Base-by-base conservation (phyloP, 2,797 vertebrate genomes). In the Malacoraja senta region DNA sequence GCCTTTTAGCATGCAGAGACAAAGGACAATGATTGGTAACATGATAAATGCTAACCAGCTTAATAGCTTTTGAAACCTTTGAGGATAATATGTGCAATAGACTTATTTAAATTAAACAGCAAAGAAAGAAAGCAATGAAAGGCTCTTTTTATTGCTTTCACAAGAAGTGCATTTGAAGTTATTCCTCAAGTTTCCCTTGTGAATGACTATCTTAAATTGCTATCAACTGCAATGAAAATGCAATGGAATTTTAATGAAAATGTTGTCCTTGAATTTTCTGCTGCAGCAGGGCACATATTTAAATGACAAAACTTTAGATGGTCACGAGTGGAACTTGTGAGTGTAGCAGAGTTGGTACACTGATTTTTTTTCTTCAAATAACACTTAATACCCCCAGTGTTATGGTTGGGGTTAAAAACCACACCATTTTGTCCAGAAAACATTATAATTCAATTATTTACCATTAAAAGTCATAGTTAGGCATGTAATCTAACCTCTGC, bases 1-100 rank as follows among this genome's bases (percentile, higher is more conserved):
- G 71, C 44, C 88, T 91, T 91, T 72, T 91, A 91, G 68, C 32
- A 26, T 21, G 24, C 32, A 44, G 71, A 91, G 38, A 91, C 88
- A 91, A 44, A 91, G 71, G 65, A 72, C 35, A 74, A 0, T 72
- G 88, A 91, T 91, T 91, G 68, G 65, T 72, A 72, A 72, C 12
- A 91, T 72, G 68, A 74, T 71, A 44, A 74, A 91, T 74, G 24
- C 35, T 71, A 72, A 26, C 24, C 24, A 91, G 88, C 65, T 29
- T n/a, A 26, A 71, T 38, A 68, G 17, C 65, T 72, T 90, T 38
- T 71, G 63, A 91, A 68, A 91, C 68, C 4, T 17, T 10, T 63
- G 65, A 63, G 17, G 63, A 63, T 38, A 2, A 9, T 26, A 71
- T 72, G 12, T 44, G 65, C 24, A 71, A 38, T 72, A 72, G 26